Conservation (phyloP, 2,113 vertebrate species). For the Egretta garzetta region DNA sequence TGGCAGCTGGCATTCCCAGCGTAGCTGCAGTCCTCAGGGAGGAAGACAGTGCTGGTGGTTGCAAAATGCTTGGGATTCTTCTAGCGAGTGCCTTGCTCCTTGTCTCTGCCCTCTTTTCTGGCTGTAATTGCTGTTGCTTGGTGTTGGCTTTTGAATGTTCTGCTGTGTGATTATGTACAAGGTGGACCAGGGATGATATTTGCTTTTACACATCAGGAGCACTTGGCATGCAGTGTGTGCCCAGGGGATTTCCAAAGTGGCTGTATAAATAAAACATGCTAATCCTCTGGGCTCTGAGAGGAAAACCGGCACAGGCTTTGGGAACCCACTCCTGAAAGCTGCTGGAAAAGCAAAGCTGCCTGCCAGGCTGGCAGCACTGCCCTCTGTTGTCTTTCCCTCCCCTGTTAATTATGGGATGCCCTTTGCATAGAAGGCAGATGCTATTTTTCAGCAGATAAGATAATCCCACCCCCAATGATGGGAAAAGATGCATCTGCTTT, state of each 20-base stretch:
- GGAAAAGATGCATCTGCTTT: background rate
- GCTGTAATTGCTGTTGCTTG: background rate
- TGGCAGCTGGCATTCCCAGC: conserved; percentile 50
- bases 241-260: background rate
- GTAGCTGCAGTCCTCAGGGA: conserved; percentile 26
- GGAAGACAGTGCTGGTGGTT: background rate
- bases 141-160: background rate
- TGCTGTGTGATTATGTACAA: background rate
- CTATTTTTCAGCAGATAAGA: background rate
- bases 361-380: conserved; percentile 21
- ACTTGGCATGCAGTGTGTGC: background rate
- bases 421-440: background rate
- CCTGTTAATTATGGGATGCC: background rate
- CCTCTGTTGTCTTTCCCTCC: conserved; percentile 30
- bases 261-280: conserved; percentile 4
- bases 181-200: background rate
- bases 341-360: background rate
- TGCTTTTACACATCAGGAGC: background rate
- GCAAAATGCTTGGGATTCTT: conserved; percentile 45
- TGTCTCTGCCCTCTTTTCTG: background rate
- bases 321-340: background rate
- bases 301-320: background rate
- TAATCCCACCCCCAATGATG: background rate
- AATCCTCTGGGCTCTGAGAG: background rate
- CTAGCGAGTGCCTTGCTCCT: background rate